These are phyloP conservation scores for Linnaemya tessellans DNA, from an alignment of 2,888 invertebrate genomes.

Conservation along the genomic window DNA sequence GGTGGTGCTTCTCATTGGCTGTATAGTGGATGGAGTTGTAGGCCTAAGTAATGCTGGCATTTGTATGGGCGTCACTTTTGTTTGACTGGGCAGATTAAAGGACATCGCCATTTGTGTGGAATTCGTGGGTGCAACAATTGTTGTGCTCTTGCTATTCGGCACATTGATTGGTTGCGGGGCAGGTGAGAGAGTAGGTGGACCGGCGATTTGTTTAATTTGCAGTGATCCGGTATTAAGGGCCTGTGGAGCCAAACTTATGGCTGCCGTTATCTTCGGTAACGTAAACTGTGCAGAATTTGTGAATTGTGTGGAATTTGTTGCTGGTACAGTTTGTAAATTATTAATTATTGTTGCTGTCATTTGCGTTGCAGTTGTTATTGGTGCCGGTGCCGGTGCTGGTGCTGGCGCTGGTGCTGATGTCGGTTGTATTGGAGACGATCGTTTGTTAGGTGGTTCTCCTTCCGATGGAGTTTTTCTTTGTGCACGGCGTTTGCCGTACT, in stretches of 20 bases:
- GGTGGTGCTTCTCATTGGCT: neutral
- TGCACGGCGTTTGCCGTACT: slow-evolving; percentile 7
- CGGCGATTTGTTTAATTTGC: slow-evolving; percentile 59
- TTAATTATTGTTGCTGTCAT: slow-evolving; percentile 16
- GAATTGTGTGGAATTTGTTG: slow-evolving; percentile 22
- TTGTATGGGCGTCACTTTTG: slow-evolving; percentile 20
- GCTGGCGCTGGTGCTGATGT: neutral
- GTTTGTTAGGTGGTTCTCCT: neutral
- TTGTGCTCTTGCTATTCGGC: neutral
- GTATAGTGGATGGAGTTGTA: neutral
- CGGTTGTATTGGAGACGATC: neutral
- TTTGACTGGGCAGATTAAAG: slow-evolving; percentile 41
- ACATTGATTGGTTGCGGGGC: slow-evolving; percentile 2
- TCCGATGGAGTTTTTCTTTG: neutral
- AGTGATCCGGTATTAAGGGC: slow-evolving; percentile 32
- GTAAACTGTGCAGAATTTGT: neutral
- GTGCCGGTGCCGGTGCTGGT: neutral
- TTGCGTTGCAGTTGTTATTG: neutral
- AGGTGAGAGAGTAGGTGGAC: slow-evolving; percentile 13
- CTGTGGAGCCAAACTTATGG: slow-evolving; percentile 71
- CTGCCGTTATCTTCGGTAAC: slow-evolving; percentile 70
- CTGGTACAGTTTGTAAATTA: slow-evolving; percentile 26
- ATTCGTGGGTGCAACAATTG: neutral
- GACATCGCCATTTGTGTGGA: slow-evolving; percentile 25
- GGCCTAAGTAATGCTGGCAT: slow-evolving; percentile 16